phyloP scores from a whole-genome alignment of 2,888 invertebrate species.

The Ptilodon capucinus region DNA sequence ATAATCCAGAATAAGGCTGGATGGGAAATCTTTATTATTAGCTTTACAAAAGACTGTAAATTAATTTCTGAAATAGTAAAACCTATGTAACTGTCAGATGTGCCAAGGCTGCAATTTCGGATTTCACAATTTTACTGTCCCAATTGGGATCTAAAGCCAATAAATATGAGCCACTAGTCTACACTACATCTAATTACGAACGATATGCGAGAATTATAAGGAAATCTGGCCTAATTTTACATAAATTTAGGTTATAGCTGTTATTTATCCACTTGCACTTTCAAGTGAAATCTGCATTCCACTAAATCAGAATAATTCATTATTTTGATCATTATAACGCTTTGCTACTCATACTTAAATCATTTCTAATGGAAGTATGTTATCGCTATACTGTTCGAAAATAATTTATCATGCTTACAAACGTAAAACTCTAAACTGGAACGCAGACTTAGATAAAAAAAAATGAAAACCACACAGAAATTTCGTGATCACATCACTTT shows the following conservation, averaged over 20 bases:
- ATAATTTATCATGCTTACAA: too few relatives aligned
- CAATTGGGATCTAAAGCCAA: conserved; percentile 6
- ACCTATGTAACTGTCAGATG: conserved; percentile 42
- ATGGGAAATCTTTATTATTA: conserved; percentile 1
- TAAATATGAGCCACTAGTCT: neutral
- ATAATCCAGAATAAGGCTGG: neutral
- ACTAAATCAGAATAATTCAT: neutral
- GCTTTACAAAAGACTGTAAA: conserved; percentile 6
- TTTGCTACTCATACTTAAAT: neutral
- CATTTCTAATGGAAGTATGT: neutral
- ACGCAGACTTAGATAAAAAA: too few relatives aligned
- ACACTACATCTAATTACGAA: conserved; percentile 2
- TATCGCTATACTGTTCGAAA: neutral
- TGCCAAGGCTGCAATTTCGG: conserved; percentile 36
- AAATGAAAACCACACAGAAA: too few relatives aligned
- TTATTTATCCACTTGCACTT: conserved; percentile 38
- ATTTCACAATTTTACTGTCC: conserved; percentile 22
- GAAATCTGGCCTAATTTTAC: conserved; percentile 17
- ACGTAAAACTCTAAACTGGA: too few relatives aligned
- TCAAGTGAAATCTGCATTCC: conserved; percentile 24
- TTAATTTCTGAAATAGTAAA: conserved; percentile 21
- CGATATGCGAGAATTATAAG: conserved; percentile 32
- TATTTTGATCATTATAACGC: neutral
- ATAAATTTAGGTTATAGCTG: conserved; percentile 27
- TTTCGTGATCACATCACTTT: too few relatives aligned